Conservation (phyloP, 2,888 invertebrate genomes). For the Steinernema hermaphroditum region DNA sequence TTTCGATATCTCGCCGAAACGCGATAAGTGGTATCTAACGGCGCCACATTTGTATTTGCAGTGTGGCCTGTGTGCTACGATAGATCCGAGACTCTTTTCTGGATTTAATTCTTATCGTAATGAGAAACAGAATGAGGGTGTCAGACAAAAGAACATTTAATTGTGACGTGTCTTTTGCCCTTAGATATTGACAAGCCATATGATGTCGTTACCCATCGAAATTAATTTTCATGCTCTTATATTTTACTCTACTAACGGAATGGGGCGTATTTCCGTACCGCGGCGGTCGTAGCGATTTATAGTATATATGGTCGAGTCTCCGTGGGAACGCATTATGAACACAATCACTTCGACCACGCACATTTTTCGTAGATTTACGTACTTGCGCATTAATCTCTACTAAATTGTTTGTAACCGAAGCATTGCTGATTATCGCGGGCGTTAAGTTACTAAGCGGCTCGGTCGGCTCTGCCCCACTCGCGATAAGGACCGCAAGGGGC, state of each 20-base stretch:
- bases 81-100: too few relatives aligned
- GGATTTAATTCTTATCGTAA: too few relatives aligned
- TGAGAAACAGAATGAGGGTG: too few relatives aligned
- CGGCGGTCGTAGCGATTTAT: not conserved
- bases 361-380: not conserved
- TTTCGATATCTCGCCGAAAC: not conserved
- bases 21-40: constrained; percentile 1
- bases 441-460: not conserved
- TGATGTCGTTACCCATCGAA: not conserved
- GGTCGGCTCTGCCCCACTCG: not conserved
- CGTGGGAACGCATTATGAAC: not conserved
- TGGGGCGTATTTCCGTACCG: not conserved
- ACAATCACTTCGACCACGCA: not conserved
- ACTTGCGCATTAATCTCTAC: constrained; percentile 7
- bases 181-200: not conserved
- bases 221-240: constrained; percentile 27
- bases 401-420: constrained; percentile 22
- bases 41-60: too few relatives aligned
- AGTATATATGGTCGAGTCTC: not conserved
- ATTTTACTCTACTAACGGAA: not conserved
- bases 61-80: too few relatives aligned
- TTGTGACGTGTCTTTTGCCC: not conserved
- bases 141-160: not conserved
- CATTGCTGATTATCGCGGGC: not conserved
- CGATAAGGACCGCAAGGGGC: too few relatives aligned